These are phyloP conservation scores for Apis cerana DNA, from an alignment of 1,140 invertebrate genomes.

Conservation along the genomic window DNA sequence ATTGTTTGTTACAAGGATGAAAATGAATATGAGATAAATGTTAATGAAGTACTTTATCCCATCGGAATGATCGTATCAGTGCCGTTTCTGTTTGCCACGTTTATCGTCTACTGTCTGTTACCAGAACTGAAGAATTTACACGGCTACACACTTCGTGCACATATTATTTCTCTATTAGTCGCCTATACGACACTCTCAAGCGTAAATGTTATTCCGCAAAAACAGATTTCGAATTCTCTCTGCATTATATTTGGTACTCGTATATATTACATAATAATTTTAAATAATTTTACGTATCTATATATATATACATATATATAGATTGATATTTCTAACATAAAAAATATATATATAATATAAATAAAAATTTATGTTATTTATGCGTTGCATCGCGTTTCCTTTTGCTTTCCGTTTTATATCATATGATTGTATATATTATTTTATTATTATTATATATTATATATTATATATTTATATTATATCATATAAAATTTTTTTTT, in stretches of 20 bases:
- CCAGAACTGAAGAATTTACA: conserved; percentile 82
- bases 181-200: conserved; percentile 78
- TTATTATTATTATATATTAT: too few relatives aligned
- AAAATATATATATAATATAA: too few relatives aligned
- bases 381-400: too few relatives aligned
- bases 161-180: conserved; percentile 78
- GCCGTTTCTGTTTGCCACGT: conserved; percentile 81
- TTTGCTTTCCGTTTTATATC: neutral
- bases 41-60: neutral
- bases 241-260: conserved; percentile 81
- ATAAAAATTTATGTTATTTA: too few relatives aligned
- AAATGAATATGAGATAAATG: neutral
- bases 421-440: neutral
- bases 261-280: neutral
- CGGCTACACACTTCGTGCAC: conserved; percentile 81
- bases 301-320: too few relatives aligned
- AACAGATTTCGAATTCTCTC: conserved; percentile 66
- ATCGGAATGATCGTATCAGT: conserved; percentile 80
- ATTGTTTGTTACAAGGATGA: conserved; percentile 49
- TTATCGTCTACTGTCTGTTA: conserved; percentile 80
- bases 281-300: neutral
- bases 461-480: neutral
- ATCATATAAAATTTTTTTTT: too few relatives aligned
- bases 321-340: too few relatives aligned
- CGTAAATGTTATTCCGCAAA: conserved; percentile 74